Percentiles rank a stretch among this genome's conserved stretches.
These are phyloP conservation scores for Caenorhabditis macrosperma DNA, from an alignment of 2,888 invertebrate genomes.

Conservation along the genomic window DNA sequence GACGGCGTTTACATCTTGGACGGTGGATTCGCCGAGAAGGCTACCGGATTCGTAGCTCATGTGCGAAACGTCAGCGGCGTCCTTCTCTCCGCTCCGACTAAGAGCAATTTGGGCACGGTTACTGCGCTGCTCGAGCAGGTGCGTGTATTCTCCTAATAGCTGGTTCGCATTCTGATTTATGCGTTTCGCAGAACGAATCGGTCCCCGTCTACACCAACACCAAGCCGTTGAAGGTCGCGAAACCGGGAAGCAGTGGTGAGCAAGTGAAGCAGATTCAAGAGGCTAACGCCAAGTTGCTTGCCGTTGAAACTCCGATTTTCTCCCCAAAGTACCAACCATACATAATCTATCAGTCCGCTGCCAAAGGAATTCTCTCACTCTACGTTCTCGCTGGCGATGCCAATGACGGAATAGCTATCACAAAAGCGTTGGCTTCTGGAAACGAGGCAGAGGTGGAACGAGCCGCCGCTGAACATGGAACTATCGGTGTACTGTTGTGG, in stretches of 20 bases:
- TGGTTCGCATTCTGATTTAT: neutral
- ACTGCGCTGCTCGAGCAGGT: constrained; percentile 29
- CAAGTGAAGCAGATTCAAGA: constrained; percentile 40
- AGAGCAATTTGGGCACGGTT: constrained; percentile 35
- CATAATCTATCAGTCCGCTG: constrained; percentile 35
- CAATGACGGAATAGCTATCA: constrained; percentile 56
- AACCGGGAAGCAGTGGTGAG: constrained; percentile 38
- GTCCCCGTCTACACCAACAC: constrained; percentile 31
- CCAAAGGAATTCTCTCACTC: constrained; percentile 47
- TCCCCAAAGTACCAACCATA: constrained; percentile 42
- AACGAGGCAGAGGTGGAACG: constrained; percentile 52
- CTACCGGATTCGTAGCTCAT: constrained; percentile 32
- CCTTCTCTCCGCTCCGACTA: constrained; percentile 46
- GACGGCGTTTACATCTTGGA: constrained; percentile 52
- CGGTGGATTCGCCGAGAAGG: constrained; percentile 42
- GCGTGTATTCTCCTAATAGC: neutral
- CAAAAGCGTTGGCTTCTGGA: constrained; percentile 49
- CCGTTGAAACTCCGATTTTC: constrained; percentile 11
- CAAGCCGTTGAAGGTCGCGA: constrained; percentile 27
- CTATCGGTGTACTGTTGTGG: constrained; percentile 57
- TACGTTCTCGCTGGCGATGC: constrained; percentile 63
- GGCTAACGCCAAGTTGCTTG: constrained; percentile 5
- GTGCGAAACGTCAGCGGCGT: constrained; percentile 28
- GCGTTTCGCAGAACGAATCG: neutral
- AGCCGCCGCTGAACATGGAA: constrained; percentile 44